Evolutionary conservation across 2,797 vertebrate genomes (phyloP), one percentile per base, ranked within the genome.

Genomic region (Gallinago nigripennis): DNA sequence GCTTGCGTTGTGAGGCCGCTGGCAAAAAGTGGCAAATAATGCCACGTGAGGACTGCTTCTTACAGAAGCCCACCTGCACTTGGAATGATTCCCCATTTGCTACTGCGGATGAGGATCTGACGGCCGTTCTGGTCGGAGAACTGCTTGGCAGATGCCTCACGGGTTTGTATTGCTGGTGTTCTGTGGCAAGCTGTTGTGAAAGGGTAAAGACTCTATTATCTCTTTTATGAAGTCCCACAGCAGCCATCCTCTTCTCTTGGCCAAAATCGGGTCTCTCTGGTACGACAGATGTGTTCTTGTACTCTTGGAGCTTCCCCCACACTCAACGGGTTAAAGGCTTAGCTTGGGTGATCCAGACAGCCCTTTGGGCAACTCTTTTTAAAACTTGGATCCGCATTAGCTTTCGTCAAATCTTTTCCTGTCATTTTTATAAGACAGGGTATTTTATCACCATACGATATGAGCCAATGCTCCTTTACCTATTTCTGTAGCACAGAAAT

Each of bases 401-500:
- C 17, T 78, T 90, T 82, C 1, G 0, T 83, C 94, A 81, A 73
- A 48, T 79, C 28, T 82, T 68, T 0, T 1, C 16, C n/a, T 80
- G 53, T 71, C 82, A 31, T 70, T 82, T 88, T 77, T 61, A 45
- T 88, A 82, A 43, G 35, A 11, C 25, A 16, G 30, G 23, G 30
- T 50, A 57, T 88, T 95, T 95, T 33, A 61, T 77, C 68, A 71
- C 60, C 39, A 9, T 69, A 13, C 28, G 21, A 41, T 82, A 60
- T 0, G 11, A 82, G 33, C 13, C 0, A 0, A 28, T 82, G 76
- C 11, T 93, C 43, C 86, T 46, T 57, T 72, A 48, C 48, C 31
- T 83, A 28, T 81, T 94, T 80, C 53, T 90, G 57, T 54, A 84
- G 63, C 43, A 80, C 37, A 82, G 27, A 89, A 91, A 23, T 50